Evolutionary conservation across 2,113 vertebrate species (phyloP).

Genomic region (Anoura caudifer): DNA sequence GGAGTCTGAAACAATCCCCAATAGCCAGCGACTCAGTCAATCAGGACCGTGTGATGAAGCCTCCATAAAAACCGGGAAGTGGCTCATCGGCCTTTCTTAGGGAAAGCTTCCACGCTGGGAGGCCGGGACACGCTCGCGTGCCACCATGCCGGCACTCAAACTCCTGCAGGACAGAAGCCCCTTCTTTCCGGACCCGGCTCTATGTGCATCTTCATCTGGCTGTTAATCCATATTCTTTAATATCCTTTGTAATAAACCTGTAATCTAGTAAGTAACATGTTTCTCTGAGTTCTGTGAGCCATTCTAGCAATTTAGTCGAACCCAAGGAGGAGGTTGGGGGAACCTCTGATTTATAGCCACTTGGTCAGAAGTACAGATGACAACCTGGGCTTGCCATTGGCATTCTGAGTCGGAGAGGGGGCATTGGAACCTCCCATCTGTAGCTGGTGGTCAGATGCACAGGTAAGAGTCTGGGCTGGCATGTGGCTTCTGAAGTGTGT

Average conservation of each 20-base stretch:
- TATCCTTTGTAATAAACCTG: neutral
- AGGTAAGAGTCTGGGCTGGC: neutral
- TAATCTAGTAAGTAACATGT: neutral
- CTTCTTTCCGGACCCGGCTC: neutral
- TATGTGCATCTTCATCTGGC: neutral
- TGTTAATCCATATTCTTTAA: neutral
- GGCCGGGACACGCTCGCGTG: too few species aligned
- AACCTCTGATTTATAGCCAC: neutral
- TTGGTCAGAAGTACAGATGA: neutral
- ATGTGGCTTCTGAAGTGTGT: neutral
- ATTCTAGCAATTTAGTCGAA: neutral
- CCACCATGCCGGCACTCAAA: neutral
- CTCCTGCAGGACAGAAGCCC: neutral
- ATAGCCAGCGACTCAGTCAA: neutral
- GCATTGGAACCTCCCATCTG: neutral
- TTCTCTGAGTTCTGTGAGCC: neutral
- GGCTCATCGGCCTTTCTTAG: fast-evolving
- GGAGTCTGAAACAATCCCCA: neutral
- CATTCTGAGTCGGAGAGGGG: neutral
- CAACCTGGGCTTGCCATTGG: neutral
- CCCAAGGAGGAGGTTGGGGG: neutral
- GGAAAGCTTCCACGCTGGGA: neutral
- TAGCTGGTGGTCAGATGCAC: neutral
- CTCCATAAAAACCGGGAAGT: neutral
- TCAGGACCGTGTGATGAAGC: neutral